Conservation (phyloP, 2,888 invertebrate species). For the Oegoconia quadripuncta region DNA sequence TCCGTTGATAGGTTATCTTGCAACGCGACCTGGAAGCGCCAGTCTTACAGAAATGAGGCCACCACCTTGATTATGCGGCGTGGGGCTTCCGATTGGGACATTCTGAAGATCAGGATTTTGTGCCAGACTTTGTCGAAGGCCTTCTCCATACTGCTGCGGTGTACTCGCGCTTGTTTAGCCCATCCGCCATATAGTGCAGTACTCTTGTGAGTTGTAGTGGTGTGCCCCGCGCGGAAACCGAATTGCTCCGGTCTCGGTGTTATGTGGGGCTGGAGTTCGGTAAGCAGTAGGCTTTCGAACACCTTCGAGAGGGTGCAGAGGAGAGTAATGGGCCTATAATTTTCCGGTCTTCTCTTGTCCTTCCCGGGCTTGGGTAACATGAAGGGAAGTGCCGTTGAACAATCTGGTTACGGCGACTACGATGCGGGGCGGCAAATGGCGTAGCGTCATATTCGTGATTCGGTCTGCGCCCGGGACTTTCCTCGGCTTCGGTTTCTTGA, state of each 20-base stretch:
- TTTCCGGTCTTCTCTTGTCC: slow-evolving; percentile 11
- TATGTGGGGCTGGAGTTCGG: neutral
- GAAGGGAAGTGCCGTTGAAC: too few relatives aligned
- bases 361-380: slow-evolving; percentile 24
- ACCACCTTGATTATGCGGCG: slow-evolving; percentile 10
- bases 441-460: slow-evolving; percentile 16
- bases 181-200: slow-evolving; percentile 16
- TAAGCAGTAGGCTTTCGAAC: slow-evolving; percentile 6
- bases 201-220: slow-evolving; percentile 30
- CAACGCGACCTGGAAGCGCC: slow-evolving; percentile 19
- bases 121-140: slow-evolving; percentile 37
- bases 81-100: slow-evolving; percentile 13
- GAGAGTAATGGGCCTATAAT: slow-evolving; percentile 19
- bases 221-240: slow-evolving; percentile 23
- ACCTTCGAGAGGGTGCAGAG: neutral
- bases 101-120: slow-evolving; percentile 27
- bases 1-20: slow-evolving; percentile 6
- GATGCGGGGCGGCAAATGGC: slow-evolving; percentile 19
- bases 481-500: neutral
- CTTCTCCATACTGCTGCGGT: slow-evolving; percentile 22
- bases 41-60: slow-evolving; percentile 18
- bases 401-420: too few relatives aligned
- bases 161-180: slow-evolving; percentile 4
- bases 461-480: slow-evolving; percentile 20
- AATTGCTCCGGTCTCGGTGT: slow-evolving; percentile 19